phyloP scores from a whole-genome alignment of 1,140 invertebrate genomes.

The Drosophila auraria region DNA sequence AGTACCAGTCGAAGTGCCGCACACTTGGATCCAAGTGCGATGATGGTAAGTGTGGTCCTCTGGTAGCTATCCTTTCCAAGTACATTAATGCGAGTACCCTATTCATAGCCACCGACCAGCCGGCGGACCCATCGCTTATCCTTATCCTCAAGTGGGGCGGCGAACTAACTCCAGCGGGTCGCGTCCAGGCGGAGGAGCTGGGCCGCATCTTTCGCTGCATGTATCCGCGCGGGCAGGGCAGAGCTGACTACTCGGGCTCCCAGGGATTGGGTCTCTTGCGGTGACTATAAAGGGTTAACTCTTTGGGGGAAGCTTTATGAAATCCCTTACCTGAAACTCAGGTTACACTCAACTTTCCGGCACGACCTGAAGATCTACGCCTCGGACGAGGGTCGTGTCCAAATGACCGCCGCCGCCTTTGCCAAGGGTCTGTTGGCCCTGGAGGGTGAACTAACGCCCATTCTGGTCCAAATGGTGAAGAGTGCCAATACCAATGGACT shows the following conservation, averaged over 20 bases:
- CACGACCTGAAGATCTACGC: slow-evolving; percentile 99
- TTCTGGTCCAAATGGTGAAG: slow-evolving; percentile 99
- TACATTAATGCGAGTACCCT: slow-evolving; percentile 34
- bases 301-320: neutral
- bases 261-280: slow-evolving; percentile 96
- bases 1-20: slow-evolving; percentile 98
- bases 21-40: slow-evolving; percentile 97
- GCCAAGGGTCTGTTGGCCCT: slow-evolving; percentile 98
- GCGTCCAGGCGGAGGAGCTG: slow-evolving; percentile 98
- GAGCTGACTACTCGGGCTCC: slow-evolving; percentile 90
- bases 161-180: slow-evolving; percentile 98
- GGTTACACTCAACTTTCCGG: slow-evolving; percentile 98
- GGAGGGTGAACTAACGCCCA: slow-evolving; percentile 99
- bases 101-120: slow-evolving; percentile 89
- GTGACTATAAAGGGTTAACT: slow-evolving; percentile 16
- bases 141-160: slow-evolving; percentile 99
- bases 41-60: slow-evolving; percentile 90
- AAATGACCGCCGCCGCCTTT: slow-evolving; percentile 99
- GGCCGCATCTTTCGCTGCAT: slow-evolving; percentile 99
- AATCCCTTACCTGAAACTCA: slow-evolving; percentile 42
- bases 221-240: slow-evolving; percentile 96
- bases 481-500: slow-evolving; percentile 99
- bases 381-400: slow-evolving; percentile 99
- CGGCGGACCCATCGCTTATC: slow-evolving; percentile 94
- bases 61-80: too few species aligned